phyloP scores from a whole-genome alignment of 1,140 invertebrate genomes.

The Oscheius sp. region DNA sequence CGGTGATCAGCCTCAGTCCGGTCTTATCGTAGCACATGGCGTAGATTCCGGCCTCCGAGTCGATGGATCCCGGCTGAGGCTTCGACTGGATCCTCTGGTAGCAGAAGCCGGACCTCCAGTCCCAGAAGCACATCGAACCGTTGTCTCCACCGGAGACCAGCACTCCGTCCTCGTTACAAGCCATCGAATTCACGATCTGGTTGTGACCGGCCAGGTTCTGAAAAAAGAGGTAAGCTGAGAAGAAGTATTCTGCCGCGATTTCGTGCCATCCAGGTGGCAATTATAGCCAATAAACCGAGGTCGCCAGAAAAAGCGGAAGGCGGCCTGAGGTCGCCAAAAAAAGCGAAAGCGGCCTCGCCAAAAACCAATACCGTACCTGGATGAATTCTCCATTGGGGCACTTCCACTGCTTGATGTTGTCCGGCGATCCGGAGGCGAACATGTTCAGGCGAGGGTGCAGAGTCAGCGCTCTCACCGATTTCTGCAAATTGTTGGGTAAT shows the following conservation, averaged over 20 bases:
- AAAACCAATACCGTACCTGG: no score
- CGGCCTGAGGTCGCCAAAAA: no score
- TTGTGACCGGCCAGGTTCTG: constrained; percentile 96
- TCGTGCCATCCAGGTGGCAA: no score
- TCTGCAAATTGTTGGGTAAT: no score
- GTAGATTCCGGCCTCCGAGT: constrained; percentile 95
- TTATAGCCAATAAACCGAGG: no score
- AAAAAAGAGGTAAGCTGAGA: constrained; percentile 63
- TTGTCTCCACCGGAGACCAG: constrained; percentile 97
- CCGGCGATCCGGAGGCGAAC: constrained; percentile 94
- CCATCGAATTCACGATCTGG: constrained; percentile 93
- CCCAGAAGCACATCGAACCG: constrained; percentile 97
- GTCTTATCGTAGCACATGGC: constrained; percentile 90
- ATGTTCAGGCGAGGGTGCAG: constrained; percentile 90
- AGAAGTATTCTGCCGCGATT: no score
- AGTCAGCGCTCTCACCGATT: constrained; percentile 85
- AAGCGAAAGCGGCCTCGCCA: no score
- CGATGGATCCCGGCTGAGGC: constrained; percentile 98
- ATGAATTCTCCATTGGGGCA: constrained; percentile 92
- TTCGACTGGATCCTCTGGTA: constrained; percentile 66
- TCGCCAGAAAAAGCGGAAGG: no score
- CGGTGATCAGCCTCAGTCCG: constrained; percentile 86
- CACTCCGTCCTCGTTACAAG: constrained; percentile 87
- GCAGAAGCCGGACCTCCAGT: constrained; percentile 97
- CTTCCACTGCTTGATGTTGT: constrained; percentile 99